These are phyloP conservation scores for Parelbella ahira DNA, from an alignment of 2,888 invertebrate genomes.

Conservation along the genomic window DNA sequence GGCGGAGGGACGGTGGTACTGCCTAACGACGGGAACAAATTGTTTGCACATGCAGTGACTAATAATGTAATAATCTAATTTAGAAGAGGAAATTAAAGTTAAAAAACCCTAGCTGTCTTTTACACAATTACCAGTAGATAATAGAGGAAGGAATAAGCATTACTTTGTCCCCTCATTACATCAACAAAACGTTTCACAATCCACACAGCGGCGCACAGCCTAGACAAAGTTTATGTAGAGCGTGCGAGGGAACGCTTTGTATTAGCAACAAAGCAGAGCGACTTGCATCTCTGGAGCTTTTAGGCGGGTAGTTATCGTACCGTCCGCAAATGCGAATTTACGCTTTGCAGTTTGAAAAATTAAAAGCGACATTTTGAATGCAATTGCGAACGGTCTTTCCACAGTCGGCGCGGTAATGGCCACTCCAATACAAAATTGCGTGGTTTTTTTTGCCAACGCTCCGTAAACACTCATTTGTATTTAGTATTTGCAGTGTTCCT, in stretches of 20 bases:
- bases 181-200: conserved; percentile 18
- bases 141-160: too few relatives aligned
- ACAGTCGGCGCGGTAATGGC: conserved; percentile 72
- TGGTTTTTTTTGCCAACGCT: conserved; percentile 54
- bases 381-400: conserved; percentile 69
- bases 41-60: too few relatives aligned
- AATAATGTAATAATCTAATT: too few relatives aligned
- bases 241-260: conserved; percentile 66
- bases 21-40: too few relatives aligned
- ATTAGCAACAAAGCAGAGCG: conserved; percentile 63
- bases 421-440: conserved; percentile 71
- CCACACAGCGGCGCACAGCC: conserved; percentile 4
- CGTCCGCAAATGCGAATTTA: conserved; percentile 70
- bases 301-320: conserved; percentile 69
- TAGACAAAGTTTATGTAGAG: conserved; percentile 61
- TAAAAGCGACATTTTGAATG: conserved; percentile 76
- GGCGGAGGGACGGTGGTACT: too few relatives aligned
- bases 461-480: conserved; percentile 63
- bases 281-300: conserved; percentile 64
- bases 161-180: conserved; percentile 16
- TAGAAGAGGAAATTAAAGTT: too few relatives aligned
- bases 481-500: conserved; percentile 44
- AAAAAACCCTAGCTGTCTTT: too few relatives aligned
- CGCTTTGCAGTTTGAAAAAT: conserved; percentile 76
- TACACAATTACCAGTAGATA: too few relatives aligned